phyloP scores from a whole-genome alignment of 2,888 invertebrate species.

The Helleia helle region DNA sequence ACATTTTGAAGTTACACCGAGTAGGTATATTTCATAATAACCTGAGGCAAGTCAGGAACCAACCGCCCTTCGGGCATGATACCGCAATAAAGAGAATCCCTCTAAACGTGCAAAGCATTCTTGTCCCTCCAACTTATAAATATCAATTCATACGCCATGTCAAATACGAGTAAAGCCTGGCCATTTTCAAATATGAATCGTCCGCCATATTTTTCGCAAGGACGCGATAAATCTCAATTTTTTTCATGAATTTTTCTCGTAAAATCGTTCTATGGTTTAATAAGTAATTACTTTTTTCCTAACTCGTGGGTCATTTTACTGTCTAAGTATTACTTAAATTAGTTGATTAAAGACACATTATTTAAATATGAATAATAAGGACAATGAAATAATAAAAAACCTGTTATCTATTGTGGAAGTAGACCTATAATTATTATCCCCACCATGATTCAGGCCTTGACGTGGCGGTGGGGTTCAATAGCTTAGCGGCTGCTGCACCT shows the following conservation, averaged over 20 bases:
- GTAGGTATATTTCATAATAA: conserved; percentile 68
- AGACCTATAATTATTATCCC: too few relatives aligned
- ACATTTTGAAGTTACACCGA: conserved; percentile 59
- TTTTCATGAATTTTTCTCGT: conserved; percentile 25
- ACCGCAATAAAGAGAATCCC: conserved; percentile 71
- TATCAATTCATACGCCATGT: conserved; percentile 71
- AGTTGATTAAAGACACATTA: too few relatives aligned
- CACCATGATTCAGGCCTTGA: too few relatives aligned
- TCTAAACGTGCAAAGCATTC: conserved; percentile 55
- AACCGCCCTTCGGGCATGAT: conserved; percentile 49
- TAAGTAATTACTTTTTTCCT: conserved; percentile 1
- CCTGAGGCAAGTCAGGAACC: conserved; percentile 61
- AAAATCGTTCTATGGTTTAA: conserved; percentile 4
- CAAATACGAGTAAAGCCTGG: conserved; percentile 58
- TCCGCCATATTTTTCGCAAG: conserved; percentile 43
- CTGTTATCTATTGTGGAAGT: too few relatives aligned
- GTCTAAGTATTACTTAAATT: too few relatives aligned
- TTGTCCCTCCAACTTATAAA: conserved; percentile 69
- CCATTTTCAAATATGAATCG: conserved; percentile 62
- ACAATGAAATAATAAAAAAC: too few relatives aligned
- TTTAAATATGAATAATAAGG: too few relatives aligned
- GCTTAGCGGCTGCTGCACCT: too few relatives aligned
- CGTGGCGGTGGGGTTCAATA: too few relatives aligned
- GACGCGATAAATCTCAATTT: conserved; percentile 43
- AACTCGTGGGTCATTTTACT: too few relatives aligned